Conservation (phyloP, 2,113 vertebrate species). For the Xyliphius kryptos region DNA sequence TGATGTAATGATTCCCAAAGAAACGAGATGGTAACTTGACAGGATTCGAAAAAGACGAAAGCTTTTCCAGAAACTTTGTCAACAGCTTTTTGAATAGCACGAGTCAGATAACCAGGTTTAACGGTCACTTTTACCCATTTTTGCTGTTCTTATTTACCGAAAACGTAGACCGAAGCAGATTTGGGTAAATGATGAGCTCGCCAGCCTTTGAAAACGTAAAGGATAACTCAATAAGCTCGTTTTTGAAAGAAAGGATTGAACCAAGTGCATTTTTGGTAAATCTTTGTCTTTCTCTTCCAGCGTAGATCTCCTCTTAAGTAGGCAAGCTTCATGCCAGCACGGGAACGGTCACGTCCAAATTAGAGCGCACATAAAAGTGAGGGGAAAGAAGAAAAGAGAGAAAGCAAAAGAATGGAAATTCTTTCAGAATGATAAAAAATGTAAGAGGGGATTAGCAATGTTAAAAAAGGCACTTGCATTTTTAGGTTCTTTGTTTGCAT, state of each 20-base stretch:
- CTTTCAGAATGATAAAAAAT: conserved; percentile 71
- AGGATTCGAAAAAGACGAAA: background rate
- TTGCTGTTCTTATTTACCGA: background rate
- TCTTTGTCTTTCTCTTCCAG: background rate
- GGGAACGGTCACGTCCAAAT: conserved; percentile 60
- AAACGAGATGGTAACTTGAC: conserved; percentile 18
- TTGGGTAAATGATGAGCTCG: conserved; percentile 18
- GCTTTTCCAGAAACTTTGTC: too few relatives aligned
- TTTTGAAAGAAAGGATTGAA: background rate
- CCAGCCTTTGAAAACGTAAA: conserved; percentile 1
- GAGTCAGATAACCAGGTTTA: too few relatives aligned
- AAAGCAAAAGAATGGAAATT: conserved; percentile 67
- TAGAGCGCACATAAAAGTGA: conserved; percentile 59
- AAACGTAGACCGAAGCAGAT: conserved; percentile 31
- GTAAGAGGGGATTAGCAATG: conserved; percentile 82
- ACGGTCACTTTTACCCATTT: too few relatives aligned
- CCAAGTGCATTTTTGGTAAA: conserved; percentile 25
- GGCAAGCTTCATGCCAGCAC: conserved; percentile 50
- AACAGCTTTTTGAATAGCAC: too few relatives aligned
- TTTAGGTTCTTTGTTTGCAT: conserved; percentile 82
- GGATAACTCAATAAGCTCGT: conserved; percentile 8
- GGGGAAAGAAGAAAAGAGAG: conserved; percentile 48
- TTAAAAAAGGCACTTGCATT: conserved; percentile 79
- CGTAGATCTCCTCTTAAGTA: conserved; percentile 15
- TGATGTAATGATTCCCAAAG: conserved; percentile 38